These are phyloP conservation scores for Paratilapia polleni DNA, from an alignment of 2,113 vertebrate genomes.

Conservation along the genomic window DNA sequence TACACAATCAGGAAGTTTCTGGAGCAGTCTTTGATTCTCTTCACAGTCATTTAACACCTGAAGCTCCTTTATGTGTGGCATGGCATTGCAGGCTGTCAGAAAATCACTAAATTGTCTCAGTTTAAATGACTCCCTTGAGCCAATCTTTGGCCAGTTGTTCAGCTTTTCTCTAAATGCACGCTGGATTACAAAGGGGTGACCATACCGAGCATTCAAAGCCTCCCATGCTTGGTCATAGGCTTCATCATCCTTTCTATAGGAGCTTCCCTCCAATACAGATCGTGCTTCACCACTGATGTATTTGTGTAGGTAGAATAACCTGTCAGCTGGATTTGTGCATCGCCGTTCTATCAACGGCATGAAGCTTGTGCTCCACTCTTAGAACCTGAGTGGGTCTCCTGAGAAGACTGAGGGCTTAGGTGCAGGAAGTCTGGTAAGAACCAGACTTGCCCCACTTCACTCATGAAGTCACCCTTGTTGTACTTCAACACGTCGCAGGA, in stretches of 20 bases:
- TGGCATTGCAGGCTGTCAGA: too few relatives aligned
- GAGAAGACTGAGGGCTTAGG: conserved; percentile 42
- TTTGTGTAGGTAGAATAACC: conserved; percentile 48
- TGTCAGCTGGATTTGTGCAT: conserved; percentile 48
- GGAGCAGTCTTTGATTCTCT: too few relatives aligned
- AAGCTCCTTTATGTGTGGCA: too few relatives aligned
- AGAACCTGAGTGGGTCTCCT: conserved; percentile 39
- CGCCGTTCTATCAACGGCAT: conserved; percentile 46
- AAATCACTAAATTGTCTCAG: conserved; percentile 48
- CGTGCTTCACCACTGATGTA: conserved; percentile 35
- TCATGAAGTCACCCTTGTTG: too few relatives aligned
- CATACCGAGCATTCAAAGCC: conserved; percentile 3
- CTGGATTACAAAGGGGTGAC: conserved; percentile 43
- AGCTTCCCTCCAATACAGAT: conserved; percentile 45
- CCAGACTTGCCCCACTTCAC: too few relatives aligned
- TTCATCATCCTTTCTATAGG: conserved; percentile 36
- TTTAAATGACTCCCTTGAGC: conserved; percentile 23
- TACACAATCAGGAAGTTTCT: conserved; percentile 46
- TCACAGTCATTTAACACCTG: too few relatives aligned
- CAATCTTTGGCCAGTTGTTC: conserved; percentile 48
- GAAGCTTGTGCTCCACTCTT: conserved; percentile 52
- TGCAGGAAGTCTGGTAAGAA: conserved; percentile 41
- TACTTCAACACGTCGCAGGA: too few relatives aligned
- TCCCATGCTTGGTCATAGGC: conserved; percentile 45
- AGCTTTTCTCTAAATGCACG: conserved; percentile 40